A percentile compares a stretch with the other conserved stretches of the same genome.
Evolutionary conservation across 2,797 vertebrate genomes (phyloP).

Genomic region (Pangasius macronema): DNA sequence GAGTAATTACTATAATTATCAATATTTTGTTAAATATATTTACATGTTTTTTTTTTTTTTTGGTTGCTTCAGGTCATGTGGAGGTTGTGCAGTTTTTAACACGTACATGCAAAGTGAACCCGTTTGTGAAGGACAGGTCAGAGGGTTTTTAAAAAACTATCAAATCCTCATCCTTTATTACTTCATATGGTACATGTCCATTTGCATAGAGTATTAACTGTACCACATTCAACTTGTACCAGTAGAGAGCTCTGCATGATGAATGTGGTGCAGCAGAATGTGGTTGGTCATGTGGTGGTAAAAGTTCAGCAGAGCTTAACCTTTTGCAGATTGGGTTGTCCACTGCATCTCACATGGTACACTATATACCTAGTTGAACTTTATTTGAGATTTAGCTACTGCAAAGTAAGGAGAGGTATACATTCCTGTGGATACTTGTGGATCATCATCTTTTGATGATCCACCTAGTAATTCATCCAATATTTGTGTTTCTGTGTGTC

Average conservation of each 20-base stretch:
- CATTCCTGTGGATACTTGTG: not conserved
- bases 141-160: not conserved
- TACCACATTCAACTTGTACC: too few relatives aligned
- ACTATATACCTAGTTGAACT: not conserved
- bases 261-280: not conserved
- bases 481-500: not conserved
- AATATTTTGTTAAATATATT: not conserved
- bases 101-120: slow-evolving; percentile 82
- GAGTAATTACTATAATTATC: not conserved
- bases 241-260: not conserved
- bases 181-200: not conserved
- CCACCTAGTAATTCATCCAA: not conserved
- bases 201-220: not conserved
- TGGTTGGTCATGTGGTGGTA: not conserved
- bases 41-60: not conserved
- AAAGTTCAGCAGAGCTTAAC: not conserved
- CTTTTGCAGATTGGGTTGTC: not conserved
- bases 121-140: slow-evolving; percentile 84
- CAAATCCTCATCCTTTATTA: not conserved
- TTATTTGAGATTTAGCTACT: not conserved
- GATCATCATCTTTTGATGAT: not conserved
- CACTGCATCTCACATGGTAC: not conserved
- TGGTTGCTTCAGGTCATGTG: slow-evolving; percentile 72
- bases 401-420: not conserved
- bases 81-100: slow-evolving; percentile 84